A percentile compares a stretch with the other conserved stretches of the same genome.
These are phyloP conservation scores for Plodia interpunctella DNA, from an alignment of 1,140 invertebrate species.

Conservation along the genomic window DNA sequence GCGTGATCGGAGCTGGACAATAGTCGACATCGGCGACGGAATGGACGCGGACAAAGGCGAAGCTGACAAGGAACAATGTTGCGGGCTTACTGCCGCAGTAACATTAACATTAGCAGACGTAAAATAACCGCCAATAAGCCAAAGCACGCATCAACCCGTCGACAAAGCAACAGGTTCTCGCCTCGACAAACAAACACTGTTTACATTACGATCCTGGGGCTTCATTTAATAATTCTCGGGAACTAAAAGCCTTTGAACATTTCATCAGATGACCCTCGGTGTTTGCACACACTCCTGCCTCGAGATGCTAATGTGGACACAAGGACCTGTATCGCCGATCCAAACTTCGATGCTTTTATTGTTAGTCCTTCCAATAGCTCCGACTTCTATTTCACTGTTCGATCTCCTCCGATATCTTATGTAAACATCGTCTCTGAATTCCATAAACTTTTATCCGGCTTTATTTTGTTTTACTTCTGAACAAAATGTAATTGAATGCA, in stretches of 20 bases:
- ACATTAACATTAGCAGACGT: conserved; percentile 68
- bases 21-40: conserved; percentile 27
- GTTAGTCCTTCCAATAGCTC: conserved; percentile 56
- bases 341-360: conserved; percentile 66
- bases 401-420: conserved; percentile 52
- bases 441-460: conserved; percentile 9
- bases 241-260: conserved; percentile 77
- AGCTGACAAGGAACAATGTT: conserved; percentile 49
- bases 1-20: conserved; percentile 26
- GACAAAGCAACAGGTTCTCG: conserved; percentile 73
- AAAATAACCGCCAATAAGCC: conserved; percentile 74
- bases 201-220: conserved; percentile 75
- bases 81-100: conserved; percentile 50
- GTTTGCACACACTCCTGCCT: conserved; percentile 72
- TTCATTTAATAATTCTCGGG: conserved; percentile 77
- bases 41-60: conserved; percentile 31
- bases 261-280: conserved; percentile 75
- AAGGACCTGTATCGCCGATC: conserved; percentile 74
- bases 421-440: conserved; percentile 33
- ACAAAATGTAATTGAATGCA: conserved; percentile 8
- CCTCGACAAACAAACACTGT: conserved; percentile 64
- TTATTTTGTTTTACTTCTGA: conserved; percentile 23
- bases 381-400: conserved; percentile 56
- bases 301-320: conserved; percentile 75
- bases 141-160: conserved; percentile 64